Base-by-base conservation (phyloP, 2,888 invertebrate species). In the Gandaritis pyraliata region DNA sequence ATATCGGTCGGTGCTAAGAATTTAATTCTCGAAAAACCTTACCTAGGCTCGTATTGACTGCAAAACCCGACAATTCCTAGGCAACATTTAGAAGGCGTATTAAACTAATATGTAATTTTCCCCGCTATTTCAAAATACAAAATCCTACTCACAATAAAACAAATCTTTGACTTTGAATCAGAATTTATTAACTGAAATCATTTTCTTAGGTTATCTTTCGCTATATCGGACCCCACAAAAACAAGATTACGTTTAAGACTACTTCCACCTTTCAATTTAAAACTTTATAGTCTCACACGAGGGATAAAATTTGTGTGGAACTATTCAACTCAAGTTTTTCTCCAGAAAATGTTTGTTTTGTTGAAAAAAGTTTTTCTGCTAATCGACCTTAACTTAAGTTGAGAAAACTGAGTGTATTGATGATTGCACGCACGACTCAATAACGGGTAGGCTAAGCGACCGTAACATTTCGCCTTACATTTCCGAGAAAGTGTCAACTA, bases 141-240 rank as follows among this genome's bases (percentile, higher is more conserved):
- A 10, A 48, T 29, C 23, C 29, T 36, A 49, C 15, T 10, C 36
- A 43, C 23, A 61, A 58, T 63, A 58, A 63, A 63, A 63, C 63
- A 58, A 61, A 53, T 45, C 5, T 45, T 50, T 52, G 38, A 49
- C 55, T 55, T 61, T 56, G 12, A 55, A 59, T 59, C 59, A 57
- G 49, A 49, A 60, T 60, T 64, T 59, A 64, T 64, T 64, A 16
- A 49, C 45, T 59, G 55, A 58, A 55, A 50, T 61, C 15, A n/a
- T n/a, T n/a, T n/a, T 59, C 51, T 56, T 63, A 58, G 39, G 50
- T 46, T 55, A 54, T 54, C 38, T 54, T 49, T 54, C 55, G 63
- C 63, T 55, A 50, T 46, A 58, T 52, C 56, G 48, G 56, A 64
- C 63, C 63, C 59, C 59, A 56, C 50, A 51, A 50, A 33, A 50